phyloP scores from a whole-genome alignment of 2,797 vertebrate genomes.

The Catostomus latipinnis region DNA sequence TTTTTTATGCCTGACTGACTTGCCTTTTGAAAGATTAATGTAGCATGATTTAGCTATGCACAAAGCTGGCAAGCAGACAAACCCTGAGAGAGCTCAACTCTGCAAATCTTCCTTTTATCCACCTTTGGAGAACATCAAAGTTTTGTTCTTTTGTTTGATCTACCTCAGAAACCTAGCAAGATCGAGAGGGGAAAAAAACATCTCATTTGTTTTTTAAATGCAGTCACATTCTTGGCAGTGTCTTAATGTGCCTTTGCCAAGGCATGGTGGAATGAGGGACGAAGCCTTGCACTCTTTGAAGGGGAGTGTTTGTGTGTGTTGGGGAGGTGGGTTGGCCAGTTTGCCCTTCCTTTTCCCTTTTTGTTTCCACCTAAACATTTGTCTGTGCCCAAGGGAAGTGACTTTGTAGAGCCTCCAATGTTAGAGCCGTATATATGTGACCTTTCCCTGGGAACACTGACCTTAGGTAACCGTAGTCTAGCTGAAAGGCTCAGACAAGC shows the following conservation, averaged over 20 bases:
- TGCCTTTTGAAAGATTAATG: not conserved
- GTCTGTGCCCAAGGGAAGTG: slow-evolving; percentile 28
- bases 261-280: slow-evolving; percentile 66
- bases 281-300: slow-evolving; percentile 25
- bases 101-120: slow-evolving; percentile 28
- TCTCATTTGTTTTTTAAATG: slow-evolving; percentile 60
- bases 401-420: slow-evolving; percentile 1
- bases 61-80: not conserved
- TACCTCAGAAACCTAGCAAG: slow-evolving; percentile 64
- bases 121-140: slow-evolving; percentile 30
- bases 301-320: slow-evolving; percentile 22
- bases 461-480: slow-evolving; percentile 3
- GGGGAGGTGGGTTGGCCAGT: slow-evolving; percentile 2
- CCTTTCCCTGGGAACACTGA: not conserved
- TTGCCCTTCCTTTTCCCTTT: slow-evolving; percentile 34
- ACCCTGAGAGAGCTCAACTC: slow-evolving; percentile 7
- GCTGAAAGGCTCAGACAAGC: not conserved
- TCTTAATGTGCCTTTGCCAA: slow-evolving; percentile 69
- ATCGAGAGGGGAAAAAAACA: slow-evolving; percentile 53
- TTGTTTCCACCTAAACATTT: slow-evolving; percentile 28
- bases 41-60: slow-evolving; percentile 6
- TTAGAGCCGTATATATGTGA: not conserved
- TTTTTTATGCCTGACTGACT: slow-evolving; percentile 3
- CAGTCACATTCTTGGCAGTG: slow-evolving; percentile 74
- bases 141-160: slow-evolving; percentile 17